Conservation (phyloP, 2,797 vertebrate species). For the Sebastes variabilis region DNA sequence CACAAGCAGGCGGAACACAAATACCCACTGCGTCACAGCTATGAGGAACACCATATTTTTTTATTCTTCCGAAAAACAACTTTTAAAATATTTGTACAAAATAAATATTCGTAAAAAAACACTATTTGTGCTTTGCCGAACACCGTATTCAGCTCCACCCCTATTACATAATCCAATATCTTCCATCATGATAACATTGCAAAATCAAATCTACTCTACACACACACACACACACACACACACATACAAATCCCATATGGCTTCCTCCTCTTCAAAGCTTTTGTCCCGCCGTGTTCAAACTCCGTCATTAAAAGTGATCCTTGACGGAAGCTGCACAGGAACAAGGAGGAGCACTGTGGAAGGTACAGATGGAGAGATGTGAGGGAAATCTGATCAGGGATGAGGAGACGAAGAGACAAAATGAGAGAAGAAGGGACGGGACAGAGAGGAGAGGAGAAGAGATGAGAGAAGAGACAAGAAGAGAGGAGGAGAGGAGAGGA, state of each 20-base stretch:
- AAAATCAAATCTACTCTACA: neutral
- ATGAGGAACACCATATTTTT: too few species aligned
- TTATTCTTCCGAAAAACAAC: too few species aligned
- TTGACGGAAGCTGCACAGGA: conserved; percentile 32
- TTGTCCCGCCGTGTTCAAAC: conserved; percentile 18
- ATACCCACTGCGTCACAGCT: too few species aligned
- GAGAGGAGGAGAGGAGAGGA: neutral
- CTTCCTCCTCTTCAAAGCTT: conserved; percentile 41
- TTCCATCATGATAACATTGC: neutral
- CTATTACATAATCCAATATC: conserved; percentile 1
- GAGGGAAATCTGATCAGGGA: conserved; percentile 8
- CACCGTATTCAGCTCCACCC: neutral
- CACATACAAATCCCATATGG: neutral
- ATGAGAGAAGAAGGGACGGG: neutral
- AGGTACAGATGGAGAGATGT: conserved; percentile 2
- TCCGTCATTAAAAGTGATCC: conserved; percentile 54
- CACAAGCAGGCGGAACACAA: too few species aligned
- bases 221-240: conserved; percentile 4
- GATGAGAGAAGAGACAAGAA: neutral
- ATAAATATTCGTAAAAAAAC: neutral
- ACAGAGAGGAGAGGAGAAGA: neutral
- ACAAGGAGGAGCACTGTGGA: neutral
- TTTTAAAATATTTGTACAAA: neutral
- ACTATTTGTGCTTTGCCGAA: neutral
- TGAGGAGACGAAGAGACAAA: neutral